Evolutionary conservation across 2,888 invertebrate genomes (phyloP).

Genomic region (Tupiocoris notatus): DNA sequence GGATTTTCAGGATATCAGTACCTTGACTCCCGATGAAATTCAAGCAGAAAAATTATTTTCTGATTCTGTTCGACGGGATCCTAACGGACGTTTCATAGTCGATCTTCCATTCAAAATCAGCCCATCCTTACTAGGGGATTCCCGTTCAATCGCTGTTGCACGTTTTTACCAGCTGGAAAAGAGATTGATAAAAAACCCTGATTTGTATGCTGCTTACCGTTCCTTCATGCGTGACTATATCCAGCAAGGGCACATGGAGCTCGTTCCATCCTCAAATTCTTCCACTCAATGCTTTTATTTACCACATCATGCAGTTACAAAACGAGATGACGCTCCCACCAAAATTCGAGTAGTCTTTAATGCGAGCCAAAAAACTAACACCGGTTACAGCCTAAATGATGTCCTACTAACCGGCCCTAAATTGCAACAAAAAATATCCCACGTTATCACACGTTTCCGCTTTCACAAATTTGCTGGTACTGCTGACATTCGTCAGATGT

Average conservation of each 20-base stretch:
- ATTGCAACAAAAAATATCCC: background rate
- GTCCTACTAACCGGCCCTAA: background rate
- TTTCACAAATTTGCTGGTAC: background rate
- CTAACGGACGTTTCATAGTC: background rate
- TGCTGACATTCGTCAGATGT: slow-evolving; percentile 17
- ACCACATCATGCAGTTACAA: slow-evolving; percentile 4
- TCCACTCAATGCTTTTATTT: background rate
- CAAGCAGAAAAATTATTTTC: background rate
- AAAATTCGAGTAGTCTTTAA: slow-evolving; percentile 15
- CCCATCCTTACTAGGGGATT: background rate
- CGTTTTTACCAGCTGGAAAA: background rate
- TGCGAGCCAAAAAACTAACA: background rate
- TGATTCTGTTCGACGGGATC: background rate
- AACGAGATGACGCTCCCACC: background rate
- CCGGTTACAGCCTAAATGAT: background rate
- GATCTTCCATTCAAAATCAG: background rate
- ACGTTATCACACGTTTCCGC: background rate
- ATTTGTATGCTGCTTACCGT: background rate
- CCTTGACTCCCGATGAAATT: background rate
- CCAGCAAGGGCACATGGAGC: background rate
- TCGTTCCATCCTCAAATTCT: background rate
- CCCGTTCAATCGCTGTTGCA: background rate
- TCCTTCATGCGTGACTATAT: background rate
- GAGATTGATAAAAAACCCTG: background rate
- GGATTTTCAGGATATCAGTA: background rate